phyloP scores from a whole-genome alignment of 2,888 invertebrate genomes.

The Ectobius pallidus region DNA sequence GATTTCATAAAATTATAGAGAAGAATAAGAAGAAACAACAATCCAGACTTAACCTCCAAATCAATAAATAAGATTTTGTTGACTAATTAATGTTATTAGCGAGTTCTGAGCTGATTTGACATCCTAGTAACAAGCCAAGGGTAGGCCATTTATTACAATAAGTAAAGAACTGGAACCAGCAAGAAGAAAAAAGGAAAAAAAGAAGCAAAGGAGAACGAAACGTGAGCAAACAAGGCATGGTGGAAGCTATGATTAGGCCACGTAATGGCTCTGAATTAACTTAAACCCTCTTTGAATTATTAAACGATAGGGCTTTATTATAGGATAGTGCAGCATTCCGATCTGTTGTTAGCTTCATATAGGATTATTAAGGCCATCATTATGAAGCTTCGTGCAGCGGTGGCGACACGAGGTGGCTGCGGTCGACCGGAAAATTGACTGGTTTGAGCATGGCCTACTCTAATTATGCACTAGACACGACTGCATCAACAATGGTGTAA shows the following conservation, averaged over 20 bases:
- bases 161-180: too few relatives aligned
- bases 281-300: constrained; percentile 36
- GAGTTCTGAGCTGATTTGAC: too few relatives aligned
- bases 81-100: too few relatives aligned
- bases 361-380: constrained; percentile 29
- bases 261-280: constrained; percentile 36
- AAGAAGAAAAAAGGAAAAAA: constrained; percentile 4
- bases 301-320: constrained; percentile 31
- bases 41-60: too few relatives aligned
- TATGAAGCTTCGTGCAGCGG: constrained; percentile 17
- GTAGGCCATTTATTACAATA: too few relatives aligned
- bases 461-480: neutral
- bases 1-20: too few relatives aligned
- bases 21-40: too few relatives aligned
- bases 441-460: constrained; percentile 11
- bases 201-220: neutral
- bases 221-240: constrained; percentile 33
- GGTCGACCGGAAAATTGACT: constrained; percentile 22
- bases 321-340: constrained; percentile 2
- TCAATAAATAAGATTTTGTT: too few relatives aligned
- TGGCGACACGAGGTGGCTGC: constrained; percentile 21
- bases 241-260: constrained; percentile 38
- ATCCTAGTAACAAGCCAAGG: too few relatives aligned
- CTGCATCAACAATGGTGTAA: neutral
- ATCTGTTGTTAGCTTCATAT: constrained; percentile 22